Evolutionary conservation across 2,113 vertebrate species (phyloP).

Genomic region (Rhynchopsitta pachyrhyncha): DNA sequence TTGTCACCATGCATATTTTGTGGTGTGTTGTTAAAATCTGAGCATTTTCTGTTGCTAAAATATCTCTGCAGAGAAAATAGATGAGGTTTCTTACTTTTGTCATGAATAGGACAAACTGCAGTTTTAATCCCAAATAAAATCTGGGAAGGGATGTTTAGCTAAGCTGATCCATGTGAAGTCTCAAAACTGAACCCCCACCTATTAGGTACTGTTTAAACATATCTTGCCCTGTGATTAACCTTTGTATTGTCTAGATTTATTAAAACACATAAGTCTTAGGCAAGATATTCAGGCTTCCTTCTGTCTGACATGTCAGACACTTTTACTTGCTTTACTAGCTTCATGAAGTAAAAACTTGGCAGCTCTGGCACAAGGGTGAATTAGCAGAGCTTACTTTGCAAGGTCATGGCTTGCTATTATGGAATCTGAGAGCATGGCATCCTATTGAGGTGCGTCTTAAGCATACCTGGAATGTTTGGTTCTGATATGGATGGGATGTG

Average conservation of each 20-base stretch:
- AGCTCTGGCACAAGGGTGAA: neutral
- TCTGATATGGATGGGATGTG: neutral
- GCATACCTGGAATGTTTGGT: neutral
- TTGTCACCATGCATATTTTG: neutral
- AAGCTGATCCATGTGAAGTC: accelerated
- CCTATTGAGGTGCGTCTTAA: neutral
- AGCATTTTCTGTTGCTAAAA: neutral
- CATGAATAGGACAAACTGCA: neutral
- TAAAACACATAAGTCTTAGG: neutral
- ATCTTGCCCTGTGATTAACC: neutral
- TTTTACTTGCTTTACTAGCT: neutral
- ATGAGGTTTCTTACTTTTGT: neutral
- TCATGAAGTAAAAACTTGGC: neutral
- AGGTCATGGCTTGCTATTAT: neutral
- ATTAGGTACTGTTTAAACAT: neutral
- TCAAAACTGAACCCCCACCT: neutral
- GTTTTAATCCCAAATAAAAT: neutral
- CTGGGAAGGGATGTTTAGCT: neutral
- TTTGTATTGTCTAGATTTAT: neutral
- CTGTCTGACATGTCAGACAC: neutral
- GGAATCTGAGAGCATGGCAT: neutral
- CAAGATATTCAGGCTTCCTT: neutral
- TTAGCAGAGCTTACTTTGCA: neutral
- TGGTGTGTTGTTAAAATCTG: neutral
- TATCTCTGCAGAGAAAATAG: neutral